phyloP scores from a whole-genome alignment of 2,888 invertebrate genomes.

The Eubasilissa splendida region DNA sequence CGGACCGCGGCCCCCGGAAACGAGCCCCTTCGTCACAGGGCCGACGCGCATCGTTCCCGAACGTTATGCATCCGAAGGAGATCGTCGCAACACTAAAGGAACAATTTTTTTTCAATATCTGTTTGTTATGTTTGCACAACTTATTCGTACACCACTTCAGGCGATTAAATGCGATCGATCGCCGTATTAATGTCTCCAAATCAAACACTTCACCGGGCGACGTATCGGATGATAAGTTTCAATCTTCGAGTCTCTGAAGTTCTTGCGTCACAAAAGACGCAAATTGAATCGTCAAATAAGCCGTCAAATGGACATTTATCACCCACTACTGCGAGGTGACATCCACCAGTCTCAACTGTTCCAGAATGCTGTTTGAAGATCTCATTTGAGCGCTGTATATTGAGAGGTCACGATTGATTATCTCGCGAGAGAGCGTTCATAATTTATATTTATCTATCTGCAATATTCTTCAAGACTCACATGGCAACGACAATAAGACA shows the following conservation, averaged over 20 bases:
- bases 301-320: conserved; percentile 25
- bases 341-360: conserved; percentile 1
- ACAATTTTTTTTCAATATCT: no score
- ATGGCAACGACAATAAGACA: neutral
- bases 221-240: no score
- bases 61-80: neutral
- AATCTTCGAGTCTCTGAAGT: neutral
- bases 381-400: neutral
- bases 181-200: no score
- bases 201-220: no score
- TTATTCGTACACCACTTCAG: no score
- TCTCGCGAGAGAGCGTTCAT: neutral
- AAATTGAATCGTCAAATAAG: conserved; percentile 35
- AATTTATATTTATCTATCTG: neutral
- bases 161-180: no score
- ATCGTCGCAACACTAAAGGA: neutral
- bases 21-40: conserved; percentile 17
- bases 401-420: conserved; percentile 32
- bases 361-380: conserved; percentile 6
- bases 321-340: neutral
- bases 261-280: neutral
- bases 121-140: no score
- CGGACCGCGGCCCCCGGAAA: conserved; percentile 7
- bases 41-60: conserved; percentile 38
- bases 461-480: conserved; percentile 12